A percentile compares a stretch with the other conserved stretches of the same genome.
phyloP scores from a whole-genome alignment of 2,888 invertebrate genomes.

The Coleophora flavipennella region DNA sequence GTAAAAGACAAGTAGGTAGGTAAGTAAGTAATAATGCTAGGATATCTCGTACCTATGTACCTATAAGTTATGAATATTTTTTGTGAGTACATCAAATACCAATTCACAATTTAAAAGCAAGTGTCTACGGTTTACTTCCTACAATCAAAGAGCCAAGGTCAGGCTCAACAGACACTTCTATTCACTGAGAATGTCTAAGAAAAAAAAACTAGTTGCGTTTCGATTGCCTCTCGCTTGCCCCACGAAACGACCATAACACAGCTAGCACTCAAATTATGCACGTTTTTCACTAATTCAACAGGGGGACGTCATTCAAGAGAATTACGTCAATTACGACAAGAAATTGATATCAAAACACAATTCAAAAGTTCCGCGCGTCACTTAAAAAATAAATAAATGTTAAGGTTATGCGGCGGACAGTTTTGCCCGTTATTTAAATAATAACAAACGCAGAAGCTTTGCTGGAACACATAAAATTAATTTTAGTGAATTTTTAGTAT shows the following conservation, averaged over 20 bases:
- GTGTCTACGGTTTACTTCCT: conserved; percentile 71
- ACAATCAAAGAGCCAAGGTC: conserved; percentile 72
- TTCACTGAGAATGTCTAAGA: too few relatives aligned
- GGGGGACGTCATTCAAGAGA: conserved; percentile 3
- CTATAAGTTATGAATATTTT: conserved; percentile 56
- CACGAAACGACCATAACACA: too few relatives aligned
- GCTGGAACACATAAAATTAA: conserved; percentile 7
- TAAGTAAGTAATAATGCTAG: too few relatives aligned
- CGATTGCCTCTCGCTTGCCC: too few relatives aligned
- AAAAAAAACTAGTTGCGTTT: conserved; percentile 53
- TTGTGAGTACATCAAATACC: conserved; percentile 69
- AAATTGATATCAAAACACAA: conserved; percentile 20
- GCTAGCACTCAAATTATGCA: conserved; percentile 22
- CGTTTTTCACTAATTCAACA: conserved; percentile 11
- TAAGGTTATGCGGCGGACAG: conserved; percentile 41
- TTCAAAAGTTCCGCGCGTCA: conserved; percentile 62
- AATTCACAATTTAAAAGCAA: conserved; percentile 70
- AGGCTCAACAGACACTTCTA: conserved; percentile 59
- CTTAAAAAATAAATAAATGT: conserved; percentile 47
- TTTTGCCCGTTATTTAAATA: conserved; percentile 1
- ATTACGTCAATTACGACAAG: conserved; percentile 3
- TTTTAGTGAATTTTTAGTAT: conserved; percentile 15
- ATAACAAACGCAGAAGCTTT: conserved; percentile 8
- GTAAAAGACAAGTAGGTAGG: too few relatives aligned
- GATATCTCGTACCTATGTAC: too few relatives aligned